These are phyloP conservation scores for Galeopterus variegatus DNA, from an alignment of 2,113 vertebrate genomes.

Conservation along the genomic window DNA sequence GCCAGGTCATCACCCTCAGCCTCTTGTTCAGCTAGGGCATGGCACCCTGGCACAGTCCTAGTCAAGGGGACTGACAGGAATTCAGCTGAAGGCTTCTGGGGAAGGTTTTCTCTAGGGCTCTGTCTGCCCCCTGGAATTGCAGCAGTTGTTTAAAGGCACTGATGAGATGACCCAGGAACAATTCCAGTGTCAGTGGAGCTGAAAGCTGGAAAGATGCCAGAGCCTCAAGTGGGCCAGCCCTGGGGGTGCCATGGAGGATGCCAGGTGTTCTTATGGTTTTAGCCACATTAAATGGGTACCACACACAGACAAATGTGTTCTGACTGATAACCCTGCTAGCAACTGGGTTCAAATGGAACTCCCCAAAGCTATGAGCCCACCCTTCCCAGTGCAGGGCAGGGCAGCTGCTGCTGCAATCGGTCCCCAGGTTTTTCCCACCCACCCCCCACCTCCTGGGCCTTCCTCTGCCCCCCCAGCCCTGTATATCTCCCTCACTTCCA, in stretches of 20 bases:
- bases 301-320: neutral
- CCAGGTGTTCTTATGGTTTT: neutral
- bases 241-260: neutral
- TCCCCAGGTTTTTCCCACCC: neutral
- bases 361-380: neutral
- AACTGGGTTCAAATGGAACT: neutral
- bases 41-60: neutral
- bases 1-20: neutral
- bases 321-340: neutral
- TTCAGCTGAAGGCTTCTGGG: neutral
- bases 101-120: neutral
- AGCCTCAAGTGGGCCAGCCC: neutral
- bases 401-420: neutral
- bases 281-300: neutral
- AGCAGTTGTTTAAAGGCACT: neutral
- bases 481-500: neutral
- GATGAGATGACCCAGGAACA: neutral
- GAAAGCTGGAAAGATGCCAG: neutral
- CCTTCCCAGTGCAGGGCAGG: rapidly evolving
- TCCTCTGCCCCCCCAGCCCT: neutral
- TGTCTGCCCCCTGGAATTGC: neutral
- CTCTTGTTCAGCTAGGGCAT: neutral
- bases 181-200: neutral
- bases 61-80: neutral
- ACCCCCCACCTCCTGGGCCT: too few relatives aligned